Evolutionary conservation across 1,140 invertebrate genomes (phyloP), one percentile per base, ranked within the genome.

Genomic region (Apis cerana): DNA sequence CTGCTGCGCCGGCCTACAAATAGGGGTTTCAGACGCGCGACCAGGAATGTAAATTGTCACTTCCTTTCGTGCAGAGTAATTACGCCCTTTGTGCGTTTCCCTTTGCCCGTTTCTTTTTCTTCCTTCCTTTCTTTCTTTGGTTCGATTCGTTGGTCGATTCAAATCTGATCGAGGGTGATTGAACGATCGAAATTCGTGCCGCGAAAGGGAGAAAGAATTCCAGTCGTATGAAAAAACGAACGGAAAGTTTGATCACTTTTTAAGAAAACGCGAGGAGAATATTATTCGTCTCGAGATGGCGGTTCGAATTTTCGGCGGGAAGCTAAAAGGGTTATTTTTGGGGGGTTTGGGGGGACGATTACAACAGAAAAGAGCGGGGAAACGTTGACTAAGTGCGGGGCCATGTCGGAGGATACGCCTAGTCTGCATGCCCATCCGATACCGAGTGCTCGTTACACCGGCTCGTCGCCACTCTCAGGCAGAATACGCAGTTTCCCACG

Each of bases 401-500:
- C 56, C 67, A n/a, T 82, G 80, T 82, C 64, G 23, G 72, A 69
- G 80, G 80, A 82, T 82, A 65, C 80, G 80, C n/a, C 23, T 50
- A 23, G 23, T 4, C 67, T 59, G 23, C 54, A 59, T 62, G 75
- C 48, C 9, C 80, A 27, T 17, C 50, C 50, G 75, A 83, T 85
- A 87, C 69, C 75, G 61, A 59, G 58, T 74, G 81, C 85, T 87
- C 74, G 82, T 87, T 87, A 84, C 76, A 76, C 76, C 33, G 33
- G 85, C 74, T 61, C 82, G 74, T 79, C 85, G 33, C 65, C 82
- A 81, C 75, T 77, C 54, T 52, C 76, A 77, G 27, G 27, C 77
- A 83, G 64, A 80, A 85, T 85, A 81, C 80, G 59, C 67, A 86
- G 90, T 62, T 92, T 92, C 91, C 91, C 91, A 92, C 91, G 91